Evolutionary conservation across 1,140 invertebrate genomes (phyloP), one percentile per base, ranked within the genome.

Genomic region (Colletes gigas): DNA sequence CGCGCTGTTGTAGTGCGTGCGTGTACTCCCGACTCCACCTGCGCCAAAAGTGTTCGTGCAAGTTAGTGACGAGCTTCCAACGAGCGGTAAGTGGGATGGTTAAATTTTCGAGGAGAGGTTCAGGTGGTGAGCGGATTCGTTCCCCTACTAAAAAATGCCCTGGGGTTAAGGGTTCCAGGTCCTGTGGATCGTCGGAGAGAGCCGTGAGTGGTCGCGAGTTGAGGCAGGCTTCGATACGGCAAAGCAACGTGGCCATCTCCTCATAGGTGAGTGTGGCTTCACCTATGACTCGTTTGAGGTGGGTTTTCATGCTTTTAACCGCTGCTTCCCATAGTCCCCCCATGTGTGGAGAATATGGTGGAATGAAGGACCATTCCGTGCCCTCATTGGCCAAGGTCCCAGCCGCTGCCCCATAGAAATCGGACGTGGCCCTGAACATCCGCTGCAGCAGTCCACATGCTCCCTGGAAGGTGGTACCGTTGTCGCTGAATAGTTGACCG

Each of bases 191-290:
- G 54, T 54, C 52, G 74, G 50, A 70, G 59, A 67, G 7, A 4
- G 69, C 3, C 41, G 50, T 39, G 41, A 52, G 30, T 15, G 60
- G 44, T 9, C 62, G 65, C 39, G 55, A 63, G 19, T 52, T 55
- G 12, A 84, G 54, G 57, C 80, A 82, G 0, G 83, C 87, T 77
- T 89, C 87, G 17, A 86, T 80, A 21, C 77, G 57, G 3, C 12
- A 17, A 0, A 86, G 66, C 3, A 84, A 9, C 2, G 84, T 88
- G 17, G 73, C 50, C 14, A 84, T 73, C 68, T 85, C 81, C 67
- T 85, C 83, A 72, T 72, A 88, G 6, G 81, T 88, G 10, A 86
- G 65, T 0, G 60, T 67, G 3, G 71, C 50, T 10, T 84, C 30
- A 3, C 70, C 70, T 14, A 88, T 75, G 10, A 17, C 9, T 8